phyloP scores from a whole-genome alignment of 1,140 invertebrate species.

The Lucilia cuprina region DNA sequence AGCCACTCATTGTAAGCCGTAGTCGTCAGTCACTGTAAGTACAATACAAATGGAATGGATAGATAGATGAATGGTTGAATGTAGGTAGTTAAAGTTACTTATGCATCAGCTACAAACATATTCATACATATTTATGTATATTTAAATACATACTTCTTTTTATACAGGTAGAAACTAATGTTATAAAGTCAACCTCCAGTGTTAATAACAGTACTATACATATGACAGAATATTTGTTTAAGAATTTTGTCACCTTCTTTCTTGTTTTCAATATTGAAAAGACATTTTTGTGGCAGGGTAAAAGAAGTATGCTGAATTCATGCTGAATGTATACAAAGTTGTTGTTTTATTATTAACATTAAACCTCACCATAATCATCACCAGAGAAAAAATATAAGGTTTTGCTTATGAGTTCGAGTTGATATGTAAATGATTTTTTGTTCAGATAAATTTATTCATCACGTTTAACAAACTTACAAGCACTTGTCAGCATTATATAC shows the following conservation, averaged over 20 bases:
- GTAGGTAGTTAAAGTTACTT: neutral
- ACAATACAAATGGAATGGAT: neutral
- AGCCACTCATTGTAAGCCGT: neutral
- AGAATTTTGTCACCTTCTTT: constrained; percentile 5
- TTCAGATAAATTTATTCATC: neutral
- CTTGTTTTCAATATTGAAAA: neutral
- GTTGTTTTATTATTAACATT: too few relatives aligned
- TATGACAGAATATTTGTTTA: neutral
- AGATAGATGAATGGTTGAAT: neutral
- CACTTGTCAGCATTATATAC: too few relatives aligned
- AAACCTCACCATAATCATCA: neutral
- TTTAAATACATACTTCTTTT: too few relatives aligned
- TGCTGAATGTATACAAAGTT: too few relatives aligned
- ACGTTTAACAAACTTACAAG: neutral
- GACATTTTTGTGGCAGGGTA: neutral
- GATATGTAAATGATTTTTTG: neutral
- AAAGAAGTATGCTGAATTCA: too few relatives aligned
- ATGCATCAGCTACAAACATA: neutral
- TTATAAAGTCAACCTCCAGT: neutral
- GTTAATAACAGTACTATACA: neutral
- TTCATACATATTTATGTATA: too few relatives aligned
- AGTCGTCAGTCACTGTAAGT: neutral
- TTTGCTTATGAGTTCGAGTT: too few relatives aligned
- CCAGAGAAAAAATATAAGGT: too few relatives aligned
- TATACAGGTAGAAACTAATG: too few relatives aligned